Evolutionary conservation across 2,888 invertebrate genomes (phyloP).

Genomic region (Drosophila peninsularis): DNA sequence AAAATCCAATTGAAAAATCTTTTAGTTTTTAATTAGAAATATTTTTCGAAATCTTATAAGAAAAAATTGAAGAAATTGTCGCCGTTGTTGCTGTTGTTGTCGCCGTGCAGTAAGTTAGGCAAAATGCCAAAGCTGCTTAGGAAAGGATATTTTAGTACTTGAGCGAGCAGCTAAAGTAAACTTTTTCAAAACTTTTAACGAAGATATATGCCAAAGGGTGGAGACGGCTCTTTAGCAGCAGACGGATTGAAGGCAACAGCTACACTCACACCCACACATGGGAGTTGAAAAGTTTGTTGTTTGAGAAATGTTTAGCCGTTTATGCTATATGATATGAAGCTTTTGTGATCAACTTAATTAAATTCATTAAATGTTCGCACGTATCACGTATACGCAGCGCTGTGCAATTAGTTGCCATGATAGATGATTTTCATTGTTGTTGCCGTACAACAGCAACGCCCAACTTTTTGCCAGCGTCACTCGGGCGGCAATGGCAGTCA

Average conservation of each 20-base stretch:
- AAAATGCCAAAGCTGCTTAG: slow-evolving; percentile 57
- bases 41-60: slow-evolving; percentile 62
- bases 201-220: slow-evolving; percentile 54
- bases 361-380: slow-evolving; percentile 65
- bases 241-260: slow-evolving; percentile 39
- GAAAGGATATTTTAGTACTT: slow-evolving; percentile 46
- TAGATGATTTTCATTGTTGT: slow-evolving; percentile 36
- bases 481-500: slow-evolving; percentile 17
- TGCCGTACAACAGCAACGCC: slow-evolving; percentile 6
- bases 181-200: slow-evolving; percentile 74
- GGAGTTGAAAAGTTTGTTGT: slow-evolving; percentile 45
- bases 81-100: slow-evolving; percentile 22
- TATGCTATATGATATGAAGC: slow-evolving; percentile 56
- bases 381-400: slow-evolving; percentile 57
- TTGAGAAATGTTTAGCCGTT: slow-evolving; percentile 63
- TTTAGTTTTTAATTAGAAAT: slow-evolving; percentile 74
- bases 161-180: slow-evolving; percentile 50
- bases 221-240: slow-evolving; percentile 31
- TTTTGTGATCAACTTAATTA: slow-evolving; percentile 76
- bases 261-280: slow-evolving; percentile 10
- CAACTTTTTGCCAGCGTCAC: slow-evolving; percentile 34
- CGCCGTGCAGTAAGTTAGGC: slow-evolving; percentile 44
- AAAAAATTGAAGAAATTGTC: slow-evolving; percentile 34
- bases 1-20: slow-evolving; percentile 53
- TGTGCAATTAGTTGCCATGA: slow-evolving; percentile 62